Percentiles rank a stretch among this genome's conserved stretches.
Conservation (phyloP, 2,113 vertebrate species). For the Antechinus flavipes region DNA sequence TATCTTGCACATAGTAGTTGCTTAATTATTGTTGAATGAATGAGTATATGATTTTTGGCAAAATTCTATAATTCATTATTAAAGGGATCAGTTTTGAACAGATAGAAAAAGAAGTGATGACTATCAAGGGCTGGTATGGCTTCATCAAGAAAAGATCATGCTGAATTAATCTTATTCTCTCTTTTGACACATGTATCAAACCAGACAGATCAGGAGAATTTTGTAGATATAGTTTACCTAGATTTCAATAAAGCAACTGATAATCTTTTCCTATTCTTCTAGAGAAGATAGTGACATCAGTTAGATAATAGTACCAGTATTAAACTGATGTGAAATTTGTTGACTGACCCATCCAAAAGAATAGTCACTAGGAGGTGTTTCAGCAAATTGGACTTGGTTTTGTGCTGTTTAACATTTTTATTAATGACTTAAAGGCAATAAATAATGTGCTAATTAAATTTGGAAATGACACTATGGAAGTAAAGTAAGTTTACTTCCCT, state of each 20-base stretch:
- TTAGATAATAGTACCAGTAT: background rate
- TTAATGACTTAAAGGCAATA: background rate
- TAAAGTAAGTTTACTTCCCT: background rate
- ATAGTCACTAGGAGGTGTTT: background rate
- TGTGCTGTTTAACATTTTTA: background rate
- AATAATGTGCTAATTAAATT: background rate
- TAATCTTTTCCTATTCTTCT: background rate
- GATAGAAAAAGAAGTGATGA: background rate
- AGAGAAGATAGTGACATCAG: background rate
- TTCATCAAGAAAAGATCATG: background rate
- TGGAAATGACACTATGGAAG: background rate
- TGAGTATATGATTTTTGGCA: background rate
- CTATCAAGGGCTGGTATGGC: background rate
- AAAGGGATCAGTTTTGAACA: background rate
- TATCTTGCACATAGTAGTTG: background rate
- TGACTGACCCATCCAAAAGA: background rate
- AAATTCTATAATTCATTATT: background rate
- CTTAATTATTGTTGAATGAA: background rate
- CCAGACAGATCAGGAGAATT: background rate
- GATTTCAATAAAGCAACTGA: background rate
- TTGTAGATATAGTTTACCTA: background rate
- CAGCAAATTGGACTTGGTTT: background rate
- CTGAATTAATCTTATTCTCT: background rate
- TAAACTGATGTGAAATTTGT: background rate
- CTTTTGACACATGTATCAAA: background rate